These are phyloP conservation scores for Macroramphosus scolopax DNA, from an alignment of 2,797 vertebrate genomes.

Conservation along the genomic window DNA sequence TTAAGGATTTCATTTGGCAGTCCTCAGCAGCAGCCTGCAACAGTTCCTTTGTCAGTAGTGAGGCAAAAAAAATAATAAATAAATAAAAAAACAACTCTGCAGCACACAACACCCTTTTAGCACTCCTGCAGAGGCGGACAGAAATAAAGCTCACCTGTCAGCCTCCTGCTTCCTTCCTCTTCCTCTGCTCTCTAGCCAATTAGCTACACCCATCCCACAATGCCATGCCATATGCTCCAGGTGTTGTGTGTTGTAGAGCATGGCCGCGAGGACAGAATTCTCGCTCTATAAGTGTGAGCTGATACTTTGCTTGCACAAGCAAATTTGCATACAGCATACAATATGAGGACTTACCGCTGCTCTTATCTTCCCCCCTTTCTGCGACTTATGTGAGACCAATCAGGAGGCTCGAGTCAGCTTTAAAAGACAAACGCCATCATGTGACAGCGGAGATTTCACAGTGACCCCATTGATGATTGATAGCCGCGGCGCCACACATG, in stretches of 20 bases:
- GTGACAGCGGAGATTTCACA: conserved; percentile 46
- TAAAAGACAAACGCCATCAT: conserved; percentile 30
- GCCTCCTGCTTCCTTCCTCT: conserved; percentile 21
- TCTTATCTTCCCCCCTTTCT: conserved; percentile 6
- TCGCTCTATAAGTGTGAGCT: too few relatives aligned
- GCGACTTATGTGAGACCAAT: conserved; percentile 19
- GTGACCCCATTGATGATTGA: conserved; percentile 47
- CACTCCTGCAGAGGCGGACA: conserved; percentile 31
- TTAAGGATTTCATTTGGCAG: conserved; percentile 28
- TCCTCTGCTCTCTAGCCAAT: conserved; percentile 34
- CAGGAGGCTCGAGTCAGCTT: conserved; percentile 40
- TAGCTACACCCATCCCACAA: conserved; percentile 52
- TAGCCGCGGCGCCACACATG: conserved; percentile 27
- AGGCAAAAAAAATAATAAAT: not conserved
- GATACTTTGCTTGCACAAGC: not conserved
- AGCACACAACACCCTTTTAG: conserved; percentile 27
- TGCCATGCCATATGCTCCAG: conserved; percentile 67
- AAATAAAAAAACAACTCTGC: conserved; percentile 6
- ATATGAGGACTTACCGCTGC: too few relatives aligned
- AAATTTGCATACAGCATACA: conserved; percentile 6
- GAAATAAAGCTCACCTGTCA: conserved; percentile 59
- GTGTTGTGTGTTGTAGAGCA: conserved; percentile 58
- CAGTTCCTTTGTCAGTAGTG: conserved; percentile 10
- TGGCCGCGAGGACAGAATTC: conserved; percentile 44
- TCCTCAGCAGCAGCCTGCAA: conserved; percentile 17